Percentiles rank a stretch among this genome's conserved stretches.
phyloP scores from a whole-genome alignment of 2,797 vertebrate species.

The Podarcis lilfordi region DNA sequence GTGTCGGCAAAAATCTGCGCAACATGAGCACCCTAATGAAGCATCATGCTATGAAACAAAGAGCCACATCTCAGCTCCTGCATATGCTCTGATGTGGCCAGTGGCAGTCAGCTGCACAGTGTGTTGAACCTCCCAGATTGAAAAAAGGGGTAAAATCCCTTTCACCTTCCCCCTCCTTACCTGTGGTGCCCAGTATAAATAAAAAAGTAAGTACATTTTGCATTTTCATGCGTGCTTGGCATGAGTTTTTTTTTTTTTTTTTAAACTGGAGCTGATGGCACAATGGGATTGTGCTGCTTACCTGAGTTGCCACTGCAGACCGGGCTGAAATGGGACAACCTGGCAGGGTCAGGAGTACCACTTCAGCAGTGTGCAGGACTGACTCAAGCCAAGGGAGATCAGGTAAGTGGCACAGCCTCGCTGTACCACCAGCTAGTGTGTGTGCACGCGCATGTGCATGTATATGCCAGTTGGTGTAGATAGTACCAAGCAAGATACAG shows the following conservation, averaged over 20 bases:
- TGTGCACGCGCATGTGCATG: too few species aligned
- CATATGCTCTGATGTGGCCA: neutral
- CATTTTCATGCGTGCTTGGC: neutral
- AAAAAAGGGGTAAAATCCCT: neutral
- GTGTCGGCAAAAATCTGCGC: neutral
- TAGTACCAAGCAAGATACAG: too few species aligned
- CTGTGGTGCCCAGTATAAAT: neutral
- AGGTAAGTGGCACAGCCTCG: too few species aligned
- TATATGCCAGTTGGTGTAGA: too few species aligned
- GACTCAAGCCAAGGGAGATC: too few species aligned
- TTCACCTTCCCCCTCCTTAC: neutral
- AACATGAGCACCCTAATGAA: neutral
- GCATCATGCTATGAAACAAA: neutral
- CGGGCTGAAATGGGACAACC: too few species aligned
- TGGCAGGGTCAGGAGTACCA: too few species aligned
- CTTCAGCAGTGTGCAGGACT: too few species aligned
- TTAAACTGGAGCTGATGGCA: too few species aligned
- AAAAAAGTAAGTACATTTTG: neutral
- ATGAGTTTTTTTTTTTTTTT: neutral
- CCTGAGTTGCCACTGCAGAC: too few species aligned
- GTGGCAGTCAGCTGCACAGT: neutral
- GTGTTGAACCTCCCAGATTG: neutral
- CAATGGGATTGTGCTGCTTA: too few species aligned
- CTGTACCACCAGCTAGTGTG: too few species aligned
- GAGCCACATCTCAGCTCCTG: neutral